Base-by-base conservation (phyloP, 2,888 invertebrate species). In the Netelia melanura region DNA sequence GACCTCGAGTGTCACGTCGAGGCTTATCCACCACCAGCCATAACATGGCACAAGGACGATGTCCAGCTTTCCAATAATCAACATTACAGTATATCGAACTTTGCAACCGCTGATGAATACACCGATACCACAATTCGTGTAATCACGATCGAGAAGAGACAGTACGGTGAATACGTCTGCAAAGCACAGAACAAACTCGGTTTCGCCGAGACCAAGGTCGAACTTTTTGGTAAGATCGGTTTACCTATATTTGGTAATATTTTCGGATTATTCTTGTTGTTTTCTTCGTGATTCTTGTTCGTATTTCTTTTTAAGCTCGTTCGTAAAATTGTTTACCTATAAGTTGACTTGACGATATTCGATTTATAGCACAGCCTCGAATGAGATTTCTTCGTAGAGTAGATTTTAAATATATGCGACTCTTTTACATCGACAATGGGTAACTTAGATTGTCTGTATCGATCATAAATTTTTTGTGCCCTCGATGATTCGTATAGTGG, bases 1-100 rank as follows among this genome's bases (percentile, higher is more conserved):
- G 98, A 98, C 91, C 93, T 99, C 86, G 98, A 98, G 91, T 99
- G 99, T 91, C 98, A 98, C 93, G 97, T 98, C 14, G 98, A 98
- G 92, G 98, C 98, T 0, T 98, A 98, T 94, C 99, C 99, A 0
- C 98, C 98, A 2, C 98, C 99, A 0, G 98, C 97, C 0, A 98
- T 99, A 86, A 95, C 96, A 0, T 99, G 99, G 99, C 94, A 97
- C 3, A 98, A 98, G 93, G 98, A 98, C 75, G 97, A 96, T 67
- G 95, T 96, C 0, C 96, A 96, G 84, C 93, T 98, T 2, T 96
- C 97, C 0, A 98, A 98, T 91, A 98, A 98, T 93, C 98, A 98
- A 91, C 98, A 98, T 94, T 98, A 98, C 93, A 97, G 97, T 89
- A 97, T 98, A 89, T 98, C 98, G 0, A 98, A 98, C 92, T 98